phyloP scores from a whole-genome alignment of 2,797 vertebrate genomes.

The Zonotrichia albicollis region DNA sequence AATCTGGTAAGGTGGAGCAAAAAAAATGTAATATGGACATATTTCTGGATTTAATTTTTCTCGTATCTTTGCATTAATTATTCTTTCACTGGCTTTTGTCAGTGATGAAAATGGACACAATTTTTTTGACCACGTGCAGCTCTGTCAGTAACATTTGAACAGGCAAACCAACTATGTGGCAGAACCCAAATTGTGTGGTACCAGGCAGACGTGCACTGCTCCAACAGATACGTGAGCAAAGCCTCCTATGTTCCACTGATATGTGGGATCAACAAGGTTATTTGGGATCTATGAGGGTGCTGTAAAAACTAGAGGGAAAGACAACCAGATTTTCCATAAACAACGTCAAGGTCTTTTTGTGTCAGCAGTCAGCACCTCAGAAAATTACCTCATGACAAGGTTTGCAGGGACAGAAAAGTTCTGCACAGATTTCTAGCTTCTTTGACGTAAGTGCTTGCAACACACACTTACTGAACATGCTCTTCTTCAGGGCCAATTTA shows the following conservation, averaged over 20 bases:
- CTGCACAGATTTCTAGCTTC: neutral
- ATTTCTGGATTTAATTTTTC: neutral
- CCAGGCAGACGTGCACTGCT: neutral
- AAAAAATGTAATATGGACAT: neutral
- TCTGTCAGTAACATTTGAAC: neutral
- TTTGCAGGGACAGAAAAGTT: neutral
- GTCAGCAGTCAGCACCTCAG: neutral
- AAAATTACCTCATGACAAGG: neutral
- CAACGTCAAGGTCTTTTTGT: neutral
- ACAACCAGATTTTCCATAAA: neutral
- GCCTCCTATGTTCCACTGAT: neutral
- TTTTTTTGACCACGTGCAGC: neutral
- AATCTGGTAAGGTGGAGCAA: neutral
- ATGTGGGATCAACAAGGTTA: neutral
- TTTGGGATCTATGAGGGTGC: neutral
- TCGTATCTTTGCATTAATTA: neutral
- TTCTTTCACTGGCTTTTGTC: neutral
- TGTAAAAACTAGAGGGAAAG: neutral
- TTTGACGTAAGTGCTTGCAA: conserved; percentile 58
- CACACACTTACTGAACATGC: neutral
- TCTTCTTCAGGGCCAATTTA: conserved; percentile 33
- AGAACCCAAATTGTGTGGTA: neutral
- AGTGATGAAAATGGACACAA: neutral
- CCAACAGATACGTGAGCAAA: neutral
- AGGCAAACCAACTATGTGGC: neutral